Evolutionary conservation across 2,888 invertebrate genomes (phyloP).

Genomic region (Acrobasis suavella): DNA sequence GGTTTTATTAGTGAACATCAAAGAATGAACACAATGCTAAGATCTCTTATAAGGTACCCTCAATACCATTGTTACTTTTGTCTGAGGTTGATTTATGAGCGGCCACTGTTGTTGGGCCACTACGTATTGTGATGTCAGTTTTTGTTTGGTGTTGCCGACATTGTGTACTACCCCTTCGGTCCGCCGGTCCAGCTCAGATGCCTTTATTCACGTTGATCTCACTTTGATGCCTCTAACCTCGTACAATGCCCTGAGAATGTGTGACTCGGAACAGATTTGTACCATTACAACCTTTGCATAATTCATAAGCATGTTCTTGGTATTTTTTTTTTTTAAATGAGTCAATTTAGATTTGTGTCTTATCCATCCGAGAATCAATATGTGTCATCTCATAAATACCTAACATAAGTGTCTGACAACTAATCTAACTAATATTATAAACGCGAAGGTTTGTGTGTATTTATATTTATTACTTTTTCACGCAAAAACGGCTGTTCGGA

Average conservation of each 20-base stretch:
- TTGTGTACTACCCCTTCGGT: conserved; percentile 76
- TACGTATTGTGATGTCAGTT: conserved; percentile 80
- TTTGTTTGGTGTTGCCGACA: conserved; percentile 80
- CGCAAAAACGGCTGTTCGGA: no score
- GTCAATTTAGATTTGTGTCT: background rate
- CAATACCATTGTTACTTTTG: conserved; percentile 82
- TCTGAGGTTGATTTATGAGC: conserved; percentile 81
- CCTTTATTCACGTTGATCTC: conserved; percentile 77
- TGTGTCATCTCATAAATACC: background rate
- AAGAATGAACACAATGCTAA: conserved; percentile 80
- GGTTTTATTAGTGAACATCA: conserved; percentile 83
- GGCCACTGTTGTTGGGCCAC: conserved; percentile 80
- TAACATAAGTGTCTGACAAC: no score
- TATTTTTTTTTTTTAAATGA: background rate
- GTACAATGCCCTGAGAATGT: conserved; percentile 63
- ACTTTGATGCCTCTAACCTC: conserved; percentile 74
- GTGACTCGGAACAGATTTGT: conserved; percentile 54
- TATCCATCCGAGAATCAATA: background rate
- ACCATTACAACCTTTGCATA: conserved; percentile 45
- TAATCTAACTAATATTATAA: no score
- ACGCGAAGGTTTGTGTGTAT: no score
- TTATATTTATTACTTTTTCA: no score
- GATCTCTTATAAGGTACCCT: conserved; percentile 83
- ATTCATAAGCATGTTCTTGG: conserved; percentile 27
- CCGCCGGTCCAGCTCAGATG: conserved; percentile 66